These are phyloP conservation scores for Paramormyrops kingsleyae DNA, from an alignment of 2,113 vertebrate species.

Conservation along the genomic window DNA sequence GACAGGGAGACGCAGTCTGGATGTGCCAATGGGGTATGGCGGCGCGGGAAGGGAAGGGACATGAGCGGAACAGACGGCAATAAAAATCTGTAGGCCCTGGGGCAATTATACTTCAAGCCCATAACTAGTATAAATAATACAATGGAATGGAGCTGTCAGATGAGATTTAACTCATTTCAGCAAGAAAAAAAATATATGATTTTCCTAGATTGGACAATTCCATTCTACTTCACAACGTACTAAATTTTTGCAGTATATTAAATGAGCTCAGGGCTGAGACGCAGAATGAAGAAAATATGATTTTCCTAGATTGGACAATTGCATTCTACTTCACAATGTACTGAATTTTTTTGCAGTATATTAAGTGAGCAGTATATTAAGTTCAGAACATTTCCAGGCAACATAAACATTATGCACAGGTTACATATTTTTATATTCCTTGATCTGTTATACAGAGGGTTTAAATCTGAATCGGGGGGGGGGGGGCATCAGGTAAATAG, in stretches of 20 bases:
- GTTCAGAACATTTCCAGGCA: not conserved
- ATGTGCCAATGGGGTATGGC: not conserved
- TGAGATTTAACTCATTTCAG: slow-evolving; percentile 41
- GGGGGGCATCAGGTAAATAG: not conserved
- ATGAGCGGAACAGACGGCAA: slow-evolving; percentile 33
- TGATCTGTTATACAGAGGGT: not conserved
- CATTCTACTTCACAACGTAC: slow-evolving; percentile 16
- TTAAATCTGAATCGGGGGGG: not conserved
- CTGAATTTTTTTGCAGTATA: not conserved
- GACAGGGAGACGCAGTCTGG: not conserved
- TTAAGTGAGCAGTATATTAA: not conserved
- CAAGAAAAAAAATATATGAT: slow-evolving; percentile 32
- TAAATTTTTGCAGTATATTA: slow-evolving; percentile 4
- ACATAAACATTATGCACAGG: not conserved
- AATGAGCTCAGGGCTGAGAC: slow-evolving; percentile 26
- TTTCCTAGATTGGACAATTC: slow-evolving; percentile 30
- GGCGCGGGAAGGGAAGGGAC: not conserved
- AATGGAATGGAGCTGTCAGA: slow-evolving; percentile 52
- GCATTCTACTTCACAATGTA: slow-evolving; percentile 14
- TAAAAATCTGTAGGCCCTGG: slow-evolving; percentile 32
- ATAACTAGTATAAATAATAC: slow-evolving; percentile 59
- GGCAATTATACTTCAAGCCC: slow-evolving; percentile 38
- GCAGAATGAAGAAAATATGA: slow-evolving; percentile 36
- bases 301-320: slow-evolving; percentile 28
- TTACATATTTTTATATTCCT: not conserved